Conservation (phyloP, 2,113 vertebrate genomes). For the Toxostoma redivivum region DNA sequence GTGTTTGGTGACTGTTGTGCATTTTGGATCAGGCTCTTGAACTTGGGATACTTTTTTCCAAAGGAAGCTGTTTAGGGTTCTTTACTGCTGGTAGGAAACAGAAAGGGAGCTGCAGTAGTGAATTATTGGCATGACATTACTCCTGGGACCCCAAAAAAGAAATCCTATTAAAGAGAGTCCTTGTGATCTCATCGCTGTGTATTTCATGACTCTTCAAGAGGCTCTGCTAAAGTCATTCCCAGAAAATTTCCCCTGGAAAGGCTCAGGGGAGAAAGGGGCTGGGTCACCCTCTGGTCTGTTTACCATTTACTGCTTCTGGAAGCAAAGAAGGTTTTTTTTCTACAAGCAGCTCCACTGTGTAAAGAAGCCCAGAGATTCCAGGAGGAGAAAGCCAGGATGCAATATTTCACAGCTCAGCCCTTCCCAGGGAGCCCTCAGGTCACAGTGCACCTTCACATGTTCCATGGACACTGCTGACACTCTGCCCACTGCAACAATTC, state of each 20-base stretch:
- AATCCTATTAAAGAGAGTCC: slow-evolving; percentile 51
- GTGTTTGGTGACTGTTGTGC: slow-evolving; percentile 11
- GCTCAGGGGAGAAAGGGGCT: slow-evolving; percentile 13
- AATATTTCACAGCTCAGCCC: background rate
- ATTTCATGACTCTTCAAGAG: slow-evolving; percentile 43
- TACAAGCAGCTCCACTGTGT: background rate
- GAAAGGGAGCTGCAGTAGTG: slow-evolving; percentile 16
- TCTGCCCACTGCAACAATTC: background rate
- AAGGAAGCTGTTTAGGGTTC: slow-evolving; percentile 19
- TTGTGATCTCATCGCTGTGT: slow-evolving; percentile 41
- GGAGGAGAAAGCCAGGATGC: background rate
- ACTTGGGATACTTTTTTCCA: background rate
- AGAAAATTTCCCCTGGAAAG: slow-evolving; percentile 38
- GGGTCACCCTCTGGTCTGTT: slow-evolving; percentile 20
- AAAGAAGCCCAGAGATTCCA: background rate
- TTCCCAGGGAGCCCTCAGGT: background rate
- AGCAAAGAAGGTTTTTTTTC: background rate
- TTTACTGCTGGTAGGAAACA: slow-evolving; percentile 37
- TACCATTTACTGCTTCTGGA: slow-evolving; percentile 33
- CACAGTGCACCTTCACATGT: background rate
- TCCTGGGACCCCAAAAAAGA: slow-evolving; percentile 41
- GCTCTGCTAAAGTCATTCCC: slow-evolving; percentile 52
- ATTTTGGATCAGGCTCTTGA: background rate
- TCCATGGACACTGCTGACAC: background rate
- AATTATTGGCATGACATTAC: slow-evolving; percentile 33